Percentiles rank a stretch among this genome's conserved stretches.
phyloP scores from a whole-genome alignment of 1,140 invertebrate species.

The Trichonephila clavata region DNA sequence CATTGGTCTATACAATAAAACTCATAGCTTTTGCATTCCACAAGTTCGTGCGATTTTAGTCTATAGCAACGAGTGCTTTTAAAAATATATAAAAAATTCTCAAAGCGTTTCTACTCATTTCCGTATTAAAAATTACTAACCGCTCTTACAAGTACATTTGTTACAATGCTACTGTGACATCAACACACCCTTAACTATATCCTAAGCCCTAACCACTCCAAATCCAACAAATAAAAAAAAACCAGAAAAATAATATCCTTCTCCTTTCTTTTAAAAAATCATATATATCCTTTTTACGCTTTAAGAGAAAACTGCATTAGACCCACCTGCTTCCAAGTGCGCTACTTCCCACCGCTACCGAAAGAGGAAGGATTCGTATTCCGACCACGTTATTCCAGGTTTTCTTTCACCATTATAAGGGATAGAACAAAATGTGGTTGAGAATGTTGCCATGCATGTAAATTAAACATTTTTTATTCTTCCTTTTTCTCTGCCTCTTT shows the following conservation, averaged over 20 bases:
- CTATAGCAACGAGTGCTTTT: too few species aligned
- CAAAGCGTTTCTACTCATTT: too few species aligned
- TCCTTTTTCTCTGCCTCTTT: not conserved
- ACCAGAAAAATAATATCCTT: not conserved
- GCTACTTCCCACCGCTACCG: not conserved
- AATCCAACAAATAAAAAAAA: too few species aligned
- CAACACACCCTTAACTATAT: too few species aligned
- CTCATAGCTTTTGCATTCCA: too few species aligned
- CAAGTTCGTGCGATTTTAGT: too few species aligned
- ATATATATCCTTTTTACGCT: not conserved
- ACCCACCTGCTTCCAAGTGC: not conserved
- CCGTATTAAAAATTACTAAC: too few species aligned
- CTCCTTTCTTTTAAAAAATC: not conserved
- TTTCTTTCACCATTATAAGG: not conserved
- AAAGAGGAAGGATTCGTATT: conserved; percentile 1
- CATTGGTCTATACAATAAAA: too few species aligned
- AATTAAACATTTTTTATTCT: not conserved
- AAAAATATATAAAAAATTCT: too few species aligned
- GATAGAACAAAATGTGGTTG: not conserved
- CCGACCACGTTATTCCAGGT: conserved; percentile 11
- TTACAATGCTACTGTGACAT: too few species aligned
- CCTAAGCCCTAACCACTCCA: too few species aligned
- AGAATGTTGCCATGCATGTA: conserved; percentile 8
- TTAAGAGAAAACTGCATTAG: conserved; percentile 11
- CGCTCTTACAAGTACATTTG: too few species aligned